Evolutionary conservation across 2,888 invertebrate genomes (phyloP).

Genomic region (Sphaerolaimus hirsutus): DNA sequence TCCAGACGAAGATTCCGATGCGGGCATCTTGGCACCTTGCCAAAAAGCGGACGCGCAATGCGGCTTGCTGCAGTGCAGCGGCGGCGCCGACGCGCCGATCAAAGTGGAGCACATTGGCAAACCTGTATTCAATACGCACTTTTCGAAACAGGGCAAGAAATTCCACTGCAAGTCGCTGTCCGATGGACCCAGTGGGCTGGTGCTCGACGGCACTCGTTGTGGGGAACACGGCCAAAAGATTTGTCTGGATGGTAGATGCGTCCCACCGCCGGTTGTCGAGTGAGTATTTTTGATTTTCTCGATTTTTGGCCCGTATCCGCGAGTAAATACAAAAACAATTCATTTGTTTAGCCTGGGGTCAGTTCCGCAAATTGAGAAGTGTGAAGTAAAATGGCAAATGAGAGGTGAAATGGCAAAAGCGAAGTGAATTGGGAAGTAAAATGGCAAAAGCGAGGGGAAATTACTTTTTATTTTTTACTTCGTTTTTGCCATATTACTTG

Average conservation of each 20-base stretch:
- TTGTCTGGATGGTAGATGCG: slow-evolving; percentile 78
- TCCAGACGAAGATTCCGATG: too few species aligned
- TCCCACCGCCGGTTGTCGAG: slow-evolving; percentile 23
- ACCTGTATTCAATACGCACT: slow-evolving; percentile 7
- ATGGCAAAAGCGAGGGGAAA: too few species aligned
- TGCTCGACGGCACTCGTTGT: slow-evolving; percentile 41
- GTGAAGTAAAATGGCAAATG: too few species aligned
- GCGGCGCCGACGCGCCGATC: slow-evolving; percentile 28
- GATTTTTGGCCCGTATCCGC: too few species aligned
- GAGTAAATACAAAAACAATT: too few species aligned
- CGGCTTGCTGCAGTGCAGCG: slow-evolving; percentile 77
- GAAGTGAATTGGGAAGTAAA: too few species aligned
- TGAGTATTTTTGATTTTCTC: too few species aligned
- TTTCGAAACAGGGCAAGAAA: slow-evolving; percentile 4
- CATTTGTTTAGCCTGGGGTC: too few species aligned
- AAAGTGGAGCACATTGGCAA: background rate
- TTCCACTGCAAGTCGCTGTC: slow-evolving; percentile 12
- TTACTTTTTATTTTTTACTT: too few species aligned
- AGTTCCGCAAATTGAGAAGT: too few species aligned
- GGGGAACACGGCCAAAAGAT: slow-evolving; percentile 71
- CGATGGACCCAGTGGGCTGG: slow-evolving; percentile 10
- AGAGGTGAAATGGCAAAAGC: too few species aligned
- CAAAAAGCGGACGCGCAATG: slow-evolving; percentile 48
- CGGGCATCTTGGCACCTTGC: slow-evolving; percentile 9
- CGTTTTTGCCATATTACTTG: too few species aligned